Conservation (phyloP, 2,113 vertebrate genomes). For the Oenanthe oenanthe region DNA sequence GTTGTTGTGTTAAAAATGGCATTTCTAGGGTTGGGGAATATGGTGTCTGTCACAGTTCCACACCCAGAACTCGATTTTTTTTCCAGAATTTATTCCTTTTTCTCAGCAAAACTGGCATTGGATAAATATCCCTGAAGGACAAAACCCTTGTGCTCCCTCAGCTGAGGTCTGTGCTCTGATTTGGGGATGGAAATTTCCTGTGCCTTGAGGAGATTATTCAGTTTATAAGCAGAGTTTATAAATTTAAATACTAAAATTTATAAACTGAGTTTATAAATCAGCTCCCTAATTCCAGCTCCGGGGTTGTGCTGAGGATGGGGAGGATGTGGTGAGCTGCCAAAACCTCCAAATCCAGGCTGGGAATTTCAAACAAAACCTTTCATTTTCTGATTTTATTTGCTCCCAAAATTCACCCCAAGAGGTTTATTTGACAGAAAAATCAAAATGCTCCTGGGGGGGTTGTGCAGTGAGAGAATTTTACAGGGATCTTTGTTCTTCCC, state of each 20-base stretch:
- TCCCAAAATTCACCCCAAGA: fast-evolving
- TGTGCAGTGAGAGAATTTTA: neutral
- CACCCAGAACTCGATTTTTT: neutral
- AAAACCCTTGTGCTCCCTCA: neutral
- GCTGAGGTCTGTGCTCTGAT: neutral
- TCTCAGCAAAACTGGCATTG: fast-evolving
- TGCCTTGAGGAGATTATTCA: neutral
- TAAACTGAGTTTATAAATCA: neutral
- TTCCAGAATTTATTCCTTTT: fast-evolving
- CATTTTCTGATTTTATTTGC: neutral
- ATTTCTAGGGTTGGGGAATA: neutral
- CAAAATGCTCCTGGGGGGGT: neutral
- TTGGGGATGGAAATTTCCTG: neutral
- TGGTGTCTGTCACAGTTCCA: neutral
- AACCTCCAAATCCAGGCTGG: neutral
- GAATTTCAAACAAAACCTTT: neutral
- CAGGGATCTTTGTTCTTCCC: neutral
- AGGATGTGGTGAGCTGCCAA: fast-evolving
- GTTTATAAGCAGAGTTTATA: neutral
- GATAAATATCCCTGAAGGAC: neutral
- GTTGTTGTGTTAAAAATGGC: neutral
- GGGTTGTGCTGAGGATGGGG: neutral
- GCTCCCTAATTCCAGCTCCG: neutral
- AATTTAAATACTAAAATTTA: too few species aligned
- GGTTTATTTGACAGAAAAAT: neutral